A percentile compares a stretch with the other conserved stretches of the same genome.
These are phyloP conservation scores for Apostichopus californicus DNA, from an alignment of 35 echinoderm and acorn worm genomes.

Conservation along the genomic window DNA sequence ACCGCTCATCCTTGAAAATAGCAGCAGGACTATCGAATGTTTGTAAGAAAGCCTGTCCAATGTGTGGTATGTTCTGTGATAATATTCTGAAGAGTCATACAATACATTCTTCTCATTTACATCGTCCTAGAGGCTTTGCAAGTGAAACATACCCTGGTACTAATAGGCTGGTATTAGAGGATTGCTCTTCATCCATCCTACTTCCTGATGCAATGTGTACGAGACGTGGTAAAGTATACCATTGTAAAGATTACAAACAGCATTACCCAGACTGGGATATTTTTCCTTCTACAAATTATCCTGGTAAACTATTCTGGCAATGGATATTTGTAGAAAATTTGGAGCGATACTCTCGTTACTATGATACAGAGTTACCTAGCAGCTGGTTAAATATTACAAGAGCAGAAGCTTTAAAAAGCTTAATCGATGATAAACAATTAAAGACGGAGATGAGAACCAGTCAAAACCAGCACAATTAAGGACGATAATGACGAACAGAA, in stretches of 20 bases:
- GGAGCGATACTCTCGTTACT: background rate
- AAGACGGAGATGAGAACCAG: too few species aligned
- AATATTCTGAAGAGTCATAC: too few species aligned
- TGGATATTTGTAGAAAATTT: background rate
- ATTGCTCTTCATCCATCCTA: background rate
- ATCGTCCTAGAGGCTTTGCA: background rate
- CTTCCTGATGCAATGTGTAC: background rate
- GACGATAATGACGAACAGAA: too few species aligned
- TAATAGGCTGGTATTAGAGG: background rate
- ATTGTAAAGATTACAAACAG: background rate
- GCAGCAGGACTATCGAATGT: background rate
- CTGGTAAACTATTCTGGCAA: conserved; percentile 7
- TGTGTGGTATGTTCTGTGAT: too few species aligned
- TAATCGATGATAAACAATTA: too few species aligned
- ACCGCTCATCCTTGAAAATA: background rate
- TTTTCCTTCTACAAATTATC: background rate
- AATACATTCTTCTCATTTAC: too few species aligned
- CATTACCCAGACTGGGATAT: conserved; percentile 1
- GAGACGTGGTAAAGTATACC: background rate
- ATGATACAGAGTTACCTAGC: background rate
- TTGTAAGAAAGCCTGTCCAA: background rate
- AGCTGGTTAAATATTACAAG: background rate
- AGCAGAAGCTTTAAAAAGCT: too few species aligned
- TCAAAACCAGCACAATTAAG: too few species aligned
- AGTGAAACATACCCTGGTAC: background rate